Conservation (phyloP, 1,140 invertebrate genomes). For the Propsilocerus akamusi region DNA sequence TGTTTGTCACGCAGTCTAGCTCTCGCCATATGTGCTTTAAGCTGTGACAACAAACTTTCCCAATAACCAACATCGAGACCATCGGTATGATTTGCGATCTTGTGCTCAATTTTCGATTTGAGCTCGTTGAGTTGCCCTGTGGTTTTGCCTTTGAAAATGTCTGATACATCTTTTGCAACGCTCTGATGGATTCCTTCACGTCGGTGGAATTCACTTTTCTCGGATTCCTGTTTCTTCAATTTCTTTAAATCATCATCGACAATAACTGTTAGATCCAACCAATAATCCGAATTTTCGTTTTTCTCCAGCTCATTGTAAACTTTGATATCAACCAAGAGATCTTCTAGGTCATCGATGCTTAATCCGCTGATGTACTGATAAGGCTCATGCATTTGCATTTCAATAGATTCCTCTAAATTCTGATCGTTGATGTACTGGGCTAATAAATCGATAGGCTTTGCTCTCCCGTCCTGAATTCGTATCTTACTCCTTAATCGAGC, state of each 20-base stretch:
- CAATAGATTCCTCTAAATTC: conserved; percentile 78
- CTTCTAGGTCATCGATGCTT: conserved; percentile 85
- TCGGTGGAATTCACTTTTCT: conserved; percentile 40
- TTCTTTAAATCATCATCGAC: conserved; percentile 90
- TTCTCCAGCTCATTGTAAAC: conserved; percentile 74
- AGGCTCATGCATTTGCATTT: conserved; percentile 98
- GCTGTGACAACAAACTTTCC: conserved; percentile 82
- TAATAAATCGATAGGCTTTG: conserved; percentile 94
- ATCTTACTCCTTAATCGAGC: conserved; percentile 80
- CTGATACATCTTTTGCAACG: conserved; percentile 75
- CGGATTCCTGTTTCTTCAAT: conserved; percentile 50
- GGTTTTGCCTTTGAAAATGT: conserved; percentile 81
- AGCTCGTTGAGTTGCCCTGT: conserved; percentile 67
- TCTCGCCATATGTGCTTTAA: conserved; percentile 91
- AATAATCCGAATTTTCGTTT: conserved; percentile 80
- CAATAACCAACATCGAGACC: conserved; percentile 95
- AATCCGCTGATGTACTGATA: conserved; percentile 91
- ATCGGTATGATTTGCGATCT: conserved; percentile 65
- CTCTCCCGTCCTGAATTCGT: conserved; percentile 85
- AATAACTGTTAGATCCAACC: conserved; percentile 94
- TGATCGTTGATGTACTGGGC: conserved; percentile 92
- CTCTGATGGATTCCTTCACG: conserved; percentile 87
- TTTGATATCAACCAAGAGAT: conserved; percentile 93
- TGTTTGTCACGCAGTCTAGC: conserved; percentile 81
- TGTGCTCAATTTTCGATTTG: conserved; percentile 72